Conservation (phyloP, 2,888 invertebrate species). For the Trachelus tabidus region DNA sequence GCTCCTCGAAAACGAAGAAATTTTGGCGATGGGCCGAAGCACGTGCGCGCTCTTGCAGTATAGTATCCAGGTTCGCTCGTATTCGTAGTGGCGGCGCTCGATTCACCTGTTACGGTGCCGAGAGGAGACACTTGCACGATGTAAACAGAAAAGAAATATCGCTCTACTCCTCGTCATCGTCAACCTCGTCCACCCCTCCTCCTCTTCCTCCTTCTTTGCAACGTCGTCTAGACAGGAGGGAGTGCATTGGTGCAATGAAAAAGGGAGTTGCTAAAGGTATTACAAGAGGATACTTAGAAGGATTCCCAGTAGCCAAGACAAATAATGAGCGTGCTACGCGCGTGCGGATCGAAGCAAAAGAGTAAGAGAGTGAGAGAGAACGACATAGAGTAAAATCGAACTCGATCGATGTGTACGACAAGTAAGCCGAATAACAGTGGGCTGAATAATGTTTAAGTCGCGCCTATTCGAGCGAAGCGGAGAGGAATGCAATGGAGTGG, state of each 20-base stretch:
- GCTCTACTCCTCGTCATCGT: too few relatives aligned
- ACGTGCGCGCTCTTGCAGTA: not conserved
- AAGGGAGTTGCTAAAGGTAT: too few relatives aligned
- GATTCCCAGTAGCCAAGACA: not conserved
- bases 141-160: slow-evolving; percentile 8
- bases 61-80: not conserved
- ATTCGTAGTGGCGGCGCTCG: slow-evolving; percentile 9
- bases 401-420: too few relatives aligned
- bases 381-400: slow-evolving; percentile 1
- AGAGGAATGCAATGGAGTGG: too few relatives aligned
- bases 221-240: not conserved
- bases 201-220: not conserved
- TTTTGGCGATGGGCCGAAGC: not conserved
- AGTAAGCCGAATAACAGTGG: slow-evolving; percentile 8
- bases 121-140: slow-evolving; percentile 11
- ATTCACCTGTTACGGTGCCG: slow-evolving; percentile 21
- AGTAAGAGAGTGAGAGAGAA: slow-evolving; percentile 15
- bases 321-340: slow-evolving; percentile 11
- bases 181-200: too few relatives aligned
- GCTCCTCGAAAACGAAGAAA: not conserved
- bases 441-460: slow-evolving; percentile 19
- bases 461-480: not conserved
- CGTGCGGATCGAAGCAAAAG: slow-evolving; percentile 11
- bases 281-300: too few relatives aligned
- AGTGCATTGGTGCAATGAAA: not conserved